Evolutionary conservation across 2,888 invertebrate genomes (phyloP).

Genomic region (Arrhopalites spinosus): DNA sequence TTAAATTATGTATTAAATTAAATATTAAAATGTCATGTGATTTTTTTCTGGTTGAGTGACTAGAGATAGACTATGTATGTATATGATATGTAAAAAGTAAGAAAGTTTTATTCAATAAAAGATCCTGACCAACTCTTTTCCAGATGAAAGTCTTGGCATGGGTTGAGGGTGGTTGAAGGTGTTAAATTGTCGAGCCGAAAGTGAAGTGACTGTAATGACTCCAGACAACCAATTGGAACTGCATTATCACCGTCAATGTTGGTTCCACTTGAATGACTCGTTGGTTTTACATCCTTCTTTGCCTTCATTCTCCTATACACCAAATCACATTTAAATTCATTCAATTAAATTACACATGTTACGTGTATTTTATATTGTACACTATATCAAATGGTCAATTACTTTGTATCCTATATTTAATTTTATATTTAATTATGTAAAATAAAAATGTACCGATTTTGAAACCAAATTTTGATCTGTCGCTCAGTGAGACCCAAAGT

Average conservation of each 20-base stretch:
- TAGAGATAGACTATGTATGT: neutral
- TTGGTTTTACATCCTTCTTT: constrained; percentile 60
- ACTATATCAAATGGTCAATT: no score
- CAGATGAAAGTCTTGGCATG: neutral
- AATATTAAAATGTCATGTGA: no score
- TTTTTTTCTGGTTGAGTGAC: neutral
- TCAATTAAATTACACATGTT: no score
- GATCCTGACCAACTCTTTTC: neutral
- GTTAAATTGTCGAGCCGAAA: constrained; percentile 19
- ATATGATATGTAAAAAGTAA: neutral
- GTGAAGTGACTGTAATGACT: constrained; percentile 8
- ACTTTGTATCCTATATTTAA: no score
- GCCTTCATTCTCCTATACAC: constrained; percentile 63
- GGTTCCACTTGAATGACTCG: neutral
- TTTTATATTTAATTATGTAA: no score
- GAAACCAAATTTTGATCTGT: constrained; percentile 62
- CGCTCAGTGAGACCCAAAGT: constrained; percentile 62
- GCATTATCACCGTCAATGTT: neutral
- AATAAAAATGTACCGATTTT: no score
- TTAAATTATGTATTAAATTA: no score
- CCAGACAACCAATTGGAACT: constrained; percentile 1
- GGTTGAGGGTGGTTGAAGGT: neutral
- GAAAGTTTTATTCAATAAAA: neutral
- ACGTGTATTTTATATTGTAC: no score
- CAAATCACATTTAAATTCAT: no score